Evolutionary conservation across 2,113 vertebrate species (phyloP).

Genomic region (Notechis scutatus): DNA sequence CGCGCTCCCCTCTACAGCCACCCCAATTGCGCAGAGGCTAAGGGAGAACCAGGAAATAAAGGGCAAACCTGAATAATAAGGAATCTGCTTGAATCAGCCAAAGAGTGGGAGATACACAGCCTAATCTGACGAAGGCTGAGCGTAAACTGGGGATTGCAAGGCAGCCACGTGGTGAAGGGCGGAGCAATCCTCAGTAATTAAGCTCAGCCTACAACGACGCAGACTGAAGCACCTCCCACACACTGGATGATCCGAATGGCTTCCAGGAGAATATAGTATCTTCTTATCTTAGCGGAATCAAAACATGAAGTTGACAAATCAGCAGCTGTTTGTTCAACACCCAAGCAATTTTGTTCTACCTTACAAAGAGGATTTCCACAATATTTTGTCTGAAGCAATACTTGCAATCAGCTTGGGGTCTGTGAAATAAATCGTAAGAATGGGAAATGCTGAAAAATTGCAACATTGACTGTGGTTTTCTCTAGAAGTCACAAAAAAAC

Average conservation of each 20-base stretch:
- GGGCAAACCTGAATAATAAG: no score
- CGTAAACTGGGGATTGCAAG: no score
- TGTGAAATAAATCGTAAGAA: neutral
- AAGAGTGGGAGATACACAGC: no score
- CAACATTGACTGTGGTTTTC: neutral
- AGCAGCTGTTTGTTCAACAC: neutral
- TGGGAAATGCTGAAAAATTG: neutral
- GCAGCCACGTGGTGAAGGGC: accelerated
- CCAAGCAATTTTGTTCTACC: neutral
- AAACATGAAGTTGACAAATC: neutral
- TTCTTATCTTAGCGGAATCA: neutral
- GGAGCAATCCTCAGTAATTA: no score
- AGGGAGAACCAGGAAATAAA: no score
- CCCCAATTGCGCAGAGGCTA: no score
- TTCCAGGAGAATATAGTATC: neutral
- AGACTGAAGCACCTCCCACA: no score
- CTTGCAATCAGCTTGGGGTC: neutral
- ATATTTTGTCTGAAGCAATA: neutral
- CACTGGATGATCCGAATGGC: no score
- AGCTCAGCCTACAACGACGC: no score
- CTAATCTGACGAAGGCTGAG: no score
- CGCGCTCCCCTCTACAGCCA: no score
- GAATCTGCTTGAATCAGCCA: no score
- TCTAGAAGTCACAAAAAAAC: neutral
- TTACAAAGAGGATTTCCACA: neutral